phyloP scores from a whole-genome alignment of 2,888 invertebrate species.

The Aphelenchoides bicaudatus region DNA sequence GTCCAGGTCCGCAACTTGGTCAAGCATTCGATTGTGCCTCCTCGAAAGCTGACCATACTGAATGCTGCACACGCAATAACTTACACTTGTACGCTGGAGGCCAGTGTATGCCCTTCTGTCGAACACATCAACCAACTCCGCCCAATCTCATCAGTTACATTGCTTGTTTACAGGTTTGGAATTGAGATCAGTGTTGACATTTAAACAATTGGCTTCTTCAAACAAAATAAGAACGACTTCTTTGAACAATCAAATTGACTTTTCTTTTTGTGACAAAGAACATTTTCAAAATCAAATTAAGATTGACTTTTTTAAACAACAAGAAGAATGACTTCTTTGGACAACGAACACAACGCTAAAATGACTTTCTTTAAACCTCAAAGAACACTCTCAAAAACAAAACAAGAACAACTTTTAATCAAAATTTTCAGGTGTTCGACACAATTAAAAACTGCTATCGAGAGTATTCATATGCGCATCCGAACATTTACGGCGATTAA shows the following conservation, averaged over 20 bases:
- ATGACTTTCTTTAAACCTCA: too few species aligned
- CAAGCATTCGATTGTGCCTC: constrained; percentile 57
- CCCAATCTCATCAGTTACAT: constrained; percentile 54
- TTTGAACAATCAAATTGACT: too few species aligned
- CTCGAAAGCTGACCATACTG: constrained; percentile 48
- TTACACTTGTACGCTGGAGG: constrained; percentile 44
- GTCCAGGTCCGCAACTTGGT: constrained; percentile 53
- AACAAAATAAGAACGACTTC: too few species aligned
- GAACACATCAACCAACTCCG: constrained; percentile 50
- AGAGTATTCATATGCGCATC: constrained; percentile 45
- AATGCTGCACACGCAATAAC: constrained; percentile 45
- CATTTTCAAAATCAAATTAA: too few species aligned
- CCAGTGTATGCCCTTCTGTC: constrained; percentile 56
- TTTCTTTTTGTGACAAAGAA: too few species aligned
- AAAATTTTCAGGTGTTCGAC: constrained; percentile 38
- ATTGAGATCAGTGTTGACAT: too few species aligned
- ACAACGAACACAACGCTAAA: too few species aligned
- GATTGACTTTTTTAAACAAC: too few species aligned
- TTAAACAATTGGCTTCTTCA: too few species aligned
- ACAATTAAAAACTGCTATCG: constrained; percentile 41
- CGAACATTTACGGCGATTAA: constrained; percentile 56
- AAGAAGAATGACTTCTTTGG: too few species aligned
- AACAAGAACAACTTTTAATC: too few species aligned
- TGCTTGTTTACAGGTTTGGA: constrained; percentile 38
- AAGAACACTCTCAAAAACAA: too few species aligned